phyloP scores from a whole-genome alignment of 30 jellyfish, hydroid and myxozoan genomes.

The Hydra vulgaris region DNA sequence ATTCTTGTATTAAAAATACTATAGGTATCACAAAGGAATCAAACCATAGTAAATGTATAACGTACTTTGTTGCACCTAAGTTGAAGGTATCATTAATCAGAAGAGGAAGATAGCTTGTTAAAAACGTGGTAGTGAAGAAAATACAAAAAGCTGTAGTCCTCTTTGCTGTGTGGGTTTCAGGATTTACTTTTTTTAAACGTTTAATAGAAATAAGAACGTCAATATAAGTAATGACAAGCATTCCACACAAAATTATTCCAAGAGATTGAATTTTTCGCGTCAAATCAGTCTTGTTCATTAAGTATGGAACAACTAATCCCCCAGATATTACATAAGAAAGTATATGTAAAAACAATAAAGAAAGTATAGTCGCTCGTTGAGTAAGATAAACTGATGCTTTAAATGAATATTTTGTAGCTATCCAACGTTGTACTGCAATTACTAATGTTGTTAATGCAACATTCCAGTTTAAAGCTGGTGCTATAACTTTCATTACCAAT shows the following conservation, averaged over 20 bases:
- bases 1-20: neutral
- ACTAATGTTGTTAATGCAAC: neutral
- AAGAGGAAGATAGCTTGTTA: neutral
- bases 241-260: neutral
- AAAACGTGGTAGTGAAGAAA: neutral
- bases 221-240: neutral
- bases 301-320: neutral
- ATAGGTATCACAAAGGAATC: neutral
- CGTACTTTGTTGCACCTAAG: slow-evolving; percentile 6
- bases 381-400: neutral
- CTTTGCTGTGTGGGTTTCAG: neutral
- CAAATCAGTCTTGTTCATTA: neutral
- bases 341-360: neutral
- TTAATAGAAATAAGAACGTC: neutral
- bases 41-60: neutral
- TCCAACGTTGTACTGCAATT: slow-evolving; percentile 2
- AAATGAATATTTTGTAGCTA: neutral
- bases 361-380: neutral
- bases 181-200: neutral
- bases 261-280: neutral
- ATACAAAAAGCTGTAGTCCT: neutral
- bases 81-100: neutral
- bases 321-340: neutral
- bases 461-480: neutral
- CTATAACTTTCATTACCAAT: neutral